Evolutionary conservation across 2,113 vertebrate species (phyloP).

Genomic region (Salminus brasiliensis): DNA sequence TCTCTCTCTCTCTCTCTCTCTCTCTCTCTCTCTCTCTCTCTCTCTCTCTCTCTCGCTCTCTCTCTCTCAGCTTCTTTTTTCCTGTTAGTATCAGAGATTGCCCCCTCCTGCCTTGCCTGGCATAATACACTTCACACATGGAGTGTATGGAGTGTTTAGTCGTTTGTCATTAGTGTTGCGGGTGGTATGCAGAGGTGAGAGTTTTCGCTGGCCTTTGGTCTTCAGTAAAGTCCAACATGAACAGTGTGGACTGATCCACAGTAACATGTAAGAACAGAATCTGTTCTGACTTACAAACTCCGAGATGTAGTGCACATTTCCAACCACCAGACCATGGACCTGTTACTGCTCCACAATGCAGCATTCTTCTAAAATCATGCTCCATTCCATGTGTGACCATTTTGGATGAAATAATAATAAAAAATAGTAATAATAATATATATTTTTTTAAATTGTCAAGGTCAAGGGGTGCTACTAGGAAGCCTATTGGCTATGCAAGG

Average conservation of each 20-base stretch:
- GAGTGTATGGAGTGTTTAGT: conserved; percentile 10
- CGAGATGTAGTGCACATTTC: neutral
- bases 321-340: too few relatives aligned
- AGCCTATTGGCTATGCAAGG: too few relatives aligned
- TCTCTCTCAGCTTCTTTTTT: neutral
- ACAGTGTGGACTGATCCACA: conserved; percentile 16
- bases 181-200: neutral
- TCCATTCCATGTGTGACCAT: too few relatives aligned
- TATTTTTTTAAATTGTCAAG: too few relatives aligned
- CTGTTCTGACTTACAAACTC: neutral
- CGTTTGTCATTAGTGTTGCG: conserved; percentile 27
- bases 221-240: conserved; percentile 21
- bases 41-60: conserved; percentile 14
- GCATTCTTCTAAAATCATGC: too few relatives aligned
- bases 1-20: conserved; percentile 12
- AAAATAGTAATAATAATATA: too few relatives aligned
- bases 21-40: neutral
- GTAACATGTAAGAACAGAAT: neutral
- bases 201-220: conserved; percentile 21
- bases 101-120: conserved; percentile 27
- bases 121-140: conserved; percentile 35
- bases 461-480: too few relatives aligned
- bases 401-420: too few relatives aligned
- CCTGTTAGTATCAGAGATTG: conserved; percentile 18
- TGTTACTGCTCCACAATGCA: too few relatives aligned